Evolutionary conservation across 2,888 invertebrate species (phyloP).

Genomic region (Chloromyia formosa): DNA sequence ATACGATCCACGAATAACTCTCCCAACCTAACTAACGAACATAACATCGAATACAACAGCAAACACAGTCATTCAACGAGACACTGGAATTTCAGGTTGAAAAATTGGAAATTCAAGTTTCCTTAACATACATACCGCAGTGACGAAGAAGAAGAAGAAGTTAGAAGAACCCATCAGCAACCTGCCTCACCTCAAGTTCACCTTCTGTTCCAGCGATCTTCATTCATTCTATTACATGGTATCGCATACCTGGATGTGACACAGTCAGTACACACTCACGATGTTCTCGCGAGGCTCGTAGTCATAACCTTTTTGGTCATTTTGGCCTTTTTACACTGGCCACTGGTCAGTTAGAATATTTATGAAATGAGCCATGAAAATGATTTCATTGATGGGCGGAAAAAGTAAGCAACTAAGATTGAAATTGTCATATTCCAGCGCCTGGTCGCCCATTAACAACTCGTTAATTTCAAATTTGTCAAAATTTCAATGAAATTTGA

Average conservation of each 20-base stretch:
- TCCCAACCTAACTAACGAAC: neutral
- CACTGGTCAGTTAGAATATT: too few relatives aligned
- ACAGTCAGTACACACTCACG: too few relatives aligned
- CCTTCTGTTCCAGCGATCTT: constrained; percentile 2
- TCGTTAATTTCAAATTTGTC: too few relatives aligned
- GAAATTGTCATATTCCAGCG: too few relatives aligned
- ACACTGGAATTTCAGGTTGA: constrained; percentile 32
- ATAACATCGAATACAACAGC: neutral
- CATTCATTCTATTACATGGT: neutral
- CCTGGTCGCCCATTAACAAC: too few relatives aligned
- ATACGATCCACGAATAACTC: neutral
- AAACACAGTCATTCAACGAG: neutral
- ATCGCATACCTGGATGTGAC: constrained; percentile 12
- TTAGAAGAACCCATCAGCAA: constrained; percentile 16
- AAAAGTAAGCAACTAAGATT: too few relatives aligned
- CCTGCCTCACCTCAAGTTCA: neutral
- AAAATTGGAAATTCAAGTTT: constrained; percentile 38
- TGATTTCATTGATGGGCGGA: too few relatives aligned
- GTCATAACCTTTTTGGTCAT: too few relatives aligned
- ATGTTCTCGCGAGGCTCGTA: too few relatives aligned
- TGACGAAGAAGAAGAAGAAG: neutral
- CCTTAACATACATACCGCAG: neutral
- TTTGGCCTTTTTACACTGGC: too few relatives aligned
- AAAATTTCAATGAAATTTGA: too few relatives aligned
- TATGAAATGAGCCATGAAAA: too few relatives aligned